Evolutionary conservation across 2,797 vertebrate species (phyloP).

Genomic region (Pseudocheirus occidentalis): DNA sequence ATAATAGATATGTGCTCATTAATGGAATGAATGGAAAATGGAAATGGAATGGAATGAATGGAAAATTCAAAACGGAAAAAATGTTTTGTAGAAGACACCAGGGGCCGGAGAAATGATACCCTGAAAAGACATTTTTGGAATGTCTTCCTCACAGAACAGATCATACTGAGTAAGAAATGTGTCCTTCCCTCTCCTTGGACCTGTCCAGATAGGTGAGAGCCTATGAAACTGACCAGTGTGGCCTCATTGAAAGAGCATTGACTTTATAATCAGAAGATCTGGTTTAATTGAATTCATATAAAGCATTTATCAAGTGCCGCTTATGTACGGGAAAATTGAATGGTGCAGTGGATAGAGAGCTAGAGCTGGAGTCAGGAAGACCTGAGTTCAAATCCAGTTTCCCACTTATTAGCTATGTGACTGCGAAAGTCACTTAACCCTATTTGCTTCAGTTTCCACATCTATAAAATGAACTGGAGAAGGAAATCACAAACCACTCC

Average conservation of each 20-base stretch:
- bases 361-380: background rate
- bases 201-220: background rate
- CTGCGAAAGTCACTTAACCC: background rate
- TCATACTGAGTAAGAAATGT: background rate
- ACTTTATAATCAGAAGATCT: background rate
- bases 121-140: background rate
- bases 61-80: too few relatives aligned
- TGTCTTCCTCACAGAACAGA: background rate
- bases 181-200: background rate
- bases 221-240: background rate
- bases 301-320: background rate
- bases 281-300: background rate
- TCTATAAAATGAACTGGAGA: background rate
- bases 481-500: background rate
- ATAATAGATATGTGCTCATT: background rate
- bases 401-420: background rate
- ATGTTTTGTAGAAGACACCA: background rate
- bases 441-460: background rate
- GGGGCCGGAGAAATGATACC: background rate
- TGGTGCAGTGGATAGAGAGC: background rate
- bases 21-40: too few relatives aligned
- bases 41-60: too few relatives aligned
- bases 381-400: background rate
- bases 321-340: background rate
- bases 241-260: background rate